Base-by-base conservation (phyloP, 2,888 invertebrate species). In the Drosophila parthenogenetica region DNA sequence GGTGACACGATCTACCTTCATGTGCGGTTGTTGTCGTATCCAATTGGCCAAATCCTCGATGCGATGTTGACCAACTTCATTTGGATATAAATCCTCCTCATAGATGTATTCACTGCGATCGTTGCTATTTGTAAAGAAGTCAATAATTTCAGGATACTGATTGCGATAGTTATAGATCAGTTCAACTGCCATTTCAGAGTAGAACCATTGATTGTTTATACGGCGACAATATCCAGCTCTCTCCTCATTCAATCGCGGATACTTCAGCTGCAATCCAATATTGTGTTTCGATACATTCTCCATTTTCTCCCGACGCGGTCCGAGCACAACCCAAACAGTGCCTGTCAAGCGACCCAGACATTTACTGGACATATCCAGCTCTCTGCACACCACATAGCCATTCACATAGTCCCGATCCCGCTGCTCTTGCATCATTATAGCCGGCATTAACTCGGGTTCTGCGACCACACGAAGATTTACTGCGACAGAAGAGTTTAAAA, bases 201-300 rank as follows among this genome's bases (percentile, higher is more conserved):
- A 98, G 19, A 94, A 92, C 98, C 98, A 99, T 43, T 93, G 89
- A 83, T 93, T 94, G n/a, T 93, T 93, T 0, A 94, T 93, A 74
- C 95, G 96, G 55, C 94, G 95, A 0, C 97, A 97, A 91, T 95
- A 98, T 32, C 98, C 98, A 1, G 96, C 94, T 1, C 96, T 94
- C 85, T 95, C 95, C 90, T 94, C 94, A 74, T 95, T 95, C 94
- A 94, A 94, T 90, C 97, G 97, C 72, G 96, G 97, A 89, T 96
- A 97, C 92, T 99, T 99, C 19, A 99, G 93, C 91, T 98, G 97
- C 48, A 99, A 93, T 0, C 99, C 99, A 29, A 99, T 94, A 90
- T 98, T 98, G 14, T 95, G 91, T 53, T 88, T 95, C 3, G 93
- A 90, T 51, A 92, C 78, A 69, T 90, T 91, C 37, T 93, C 93